Evolutionary conservation across 2,797 vertebrate species (phyloP), one percentile per base, ranked within the genome.

Genomic region (Bradypodion pumilum): DNA sequence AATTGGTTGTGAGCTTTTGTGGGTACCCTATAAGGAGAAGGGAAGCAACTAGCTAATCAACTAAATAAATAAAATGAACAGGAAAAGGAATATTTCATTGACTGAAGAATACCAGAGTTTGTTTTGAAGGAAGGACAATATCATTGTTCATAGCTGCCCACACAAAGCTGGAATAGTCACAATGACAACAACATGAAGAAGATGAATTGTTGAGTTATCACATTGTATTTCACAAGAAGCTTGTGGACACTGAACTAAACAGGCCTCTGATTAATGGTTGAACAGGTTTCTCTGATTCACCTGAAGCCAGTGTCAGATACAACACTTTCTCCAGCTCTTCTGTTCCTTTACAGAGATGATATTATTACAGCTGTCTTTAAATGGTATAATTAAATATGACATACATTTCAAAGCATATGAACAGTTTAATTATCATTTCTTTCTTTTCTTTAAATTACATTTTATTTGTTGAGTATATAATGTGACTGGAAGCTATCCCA

Each of bases 321-420:
- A 40, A 42, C n/a, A 74, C 25, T 19, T 60, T 3, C 66, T 59
- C n/a, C 16, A 63, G 19, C 52, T n/a, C 4, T 7, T n/a, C 49
- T 15, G 1, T 74, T 46, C n/a, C 46, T 52, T 52, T 35, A 49
- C 42, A 46, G 42, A 60, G 72, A 65, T 44, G 6, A n/a, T 37
- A 74, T 62, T 44, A 65, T 44, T 74, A 60, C 35, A 72, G 52
- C 56, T 74, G 40, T 82, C 52, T 74, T 74, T 27, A 65, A 49
- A 59, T 74, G 70, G 12, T 27, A 74, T 63, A 62, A 73, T 81
- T 81, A 62, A 73, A 82, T 35, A 82, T 49, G 37, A 70, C 23
- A 63, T 59, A 21, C 19, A 46, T 74, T 73, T 37, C 29, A 27
- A 82, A 70, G 46, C 46, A 70, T 25, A 80, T 59, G n/a, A 6